Evolutionary conservation across 1,140 invertebrate species (phyloP).

Genomic region (Ips typographus): DNA sequence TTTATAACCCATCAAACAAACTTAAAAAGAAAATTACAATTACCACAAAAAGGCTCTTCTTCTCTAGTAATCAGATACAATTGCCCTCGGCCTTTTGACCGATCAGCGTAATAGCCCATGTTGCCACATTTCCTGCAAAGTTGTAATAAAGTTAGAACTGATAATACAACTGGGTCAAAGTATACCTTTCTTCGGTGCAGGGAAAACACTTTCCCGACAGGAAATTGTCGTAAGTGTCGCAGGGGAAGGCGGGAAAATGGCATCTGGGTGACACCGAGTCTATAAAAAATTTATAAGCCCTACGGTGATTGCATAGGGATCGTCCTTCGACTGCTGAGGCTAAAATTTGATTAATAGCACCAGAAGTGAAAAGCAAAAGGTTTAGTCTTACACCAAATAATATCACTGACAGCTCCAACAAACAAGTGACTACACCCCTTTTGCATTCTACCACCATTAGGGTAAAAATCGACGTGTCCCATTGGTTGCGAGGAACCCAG

Average conservation of each 20-base stretch:
- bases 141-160: not conserved
- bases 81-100: conserved; percentile 75
- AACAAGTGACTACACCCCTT: conserved; percentile 81
- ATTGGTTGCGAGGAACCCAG: conserved; percentile 82
- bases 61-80: conserved; percentile 85
- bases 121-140: conserved; percentile 67
- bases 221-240: conserved; percentile 82
- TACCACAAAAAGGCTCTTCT: conserved; percentile 89
- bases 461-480: conserved; percentile 91
- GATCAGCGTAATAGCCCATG: conserved; percentile 93
- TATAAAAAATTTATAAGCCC: conserved; percentile 92
- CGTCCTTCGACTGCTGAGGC: conserved; percentile 78
- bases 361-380: not conserved
- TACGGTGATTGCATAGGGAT: conserved; percentile 86
- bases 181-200: conserved; percentile 57
- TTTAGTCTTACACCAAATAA: conserved; percentile 78
- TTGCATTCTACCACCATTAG: conserved; percentile 87
- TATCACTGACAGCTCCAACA: conserved; percentile 86
- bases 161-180: conserved; percentile 6
- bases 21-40: conserved; percentile 33
- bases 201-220: conserved; percentile 73
- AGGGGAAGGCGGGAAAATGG: conserved; percentile 85
- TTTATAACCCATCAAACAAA: not conserved
- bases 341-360: conserved; percentile 16
- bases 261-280: conserved; percentile 89